Evolutionary conservation across 92 coral and sea anemone genomes (phyloP).

Genomic region (Blastomussa wellsi): DNA sequence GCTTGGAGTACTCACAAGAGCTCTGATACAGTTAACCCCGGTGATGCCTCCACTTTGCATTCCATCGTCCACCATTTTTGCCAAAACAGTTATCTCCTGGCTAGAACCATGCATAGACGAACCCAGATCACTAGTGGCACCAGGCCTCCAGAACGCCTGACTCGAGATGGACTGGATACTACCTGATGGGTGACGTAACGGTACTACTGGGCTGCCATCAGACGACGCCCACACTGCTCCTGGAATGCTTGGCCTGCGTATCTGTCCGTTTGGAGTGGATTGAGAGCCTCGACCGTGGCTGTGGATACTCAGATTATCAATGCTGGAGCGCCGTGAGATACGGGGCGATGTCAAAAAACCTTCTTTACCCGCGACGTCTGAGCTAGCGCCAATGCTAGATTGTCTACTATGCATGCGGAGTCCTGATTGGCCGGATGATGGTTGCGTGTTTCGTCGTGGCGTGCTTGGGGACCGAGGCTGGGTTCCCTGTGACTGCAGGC

Average conservation of each 20-base stretch:
- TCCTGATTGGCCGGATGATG: slow-evolving; percentile 52
- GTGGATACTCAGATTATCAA: slow-evolving; percentile 62
- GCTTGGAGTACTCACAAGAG: slow-evolving; percentile 70
- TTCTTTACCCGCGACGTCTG: slow-evolving; percentile 62
- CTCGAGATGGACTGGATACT: slow-evolving; percentile 81
- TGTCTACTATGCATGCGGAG: slow-evolving; percentile 63
- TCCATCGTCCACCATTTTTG: slow-evolving; percentile 79
- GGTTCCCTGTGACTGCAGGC: slow-evolving; percentile 63
- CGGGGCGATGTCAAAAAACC: slow-evolving; percentile 74
- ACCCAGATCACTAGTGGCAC: slow-evolving; percentile 94
- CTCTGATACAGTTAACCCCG: slow-evolving; percentile 90
- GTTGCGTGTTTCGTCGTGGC: slow-evolving; percentile 72
- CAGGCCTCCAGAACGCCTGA: slow-evolving; percentile 84
- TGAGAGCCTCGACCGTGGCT: slow-evolving; percentile 56
- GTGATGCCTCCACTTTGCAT: slow-evolving; percentile 65
- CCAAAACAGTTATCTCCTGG: slow-evolving; percentile 86
- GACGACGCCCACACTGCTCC: slow-evolving; percentile 59
- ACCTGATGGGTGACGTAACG: slow-evolving; percentile 73
- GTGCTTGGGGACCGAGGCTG: slow-evolving; percentile 72
- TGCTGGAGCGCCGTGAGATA: slow-evolving; percentile 79
- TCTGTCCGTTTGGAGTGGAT: slow-evolving; percentile 60
- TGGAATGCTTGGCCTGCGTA: slow-evolving; percentile 63
- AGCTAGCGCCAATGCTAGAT: slow-evolving; percentile 57
- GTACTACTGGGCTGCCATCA: slow-evolving; percentile 67
- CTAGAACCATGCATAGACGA: slow-evolving; percentile 88